Percentiles rank a stretch among this genome's conserved stretches.
Evolutionary conservation across 2,888 invertebrate genomes (phyloP).

Genomic region (Enchytraeus crypticus): DNA sequence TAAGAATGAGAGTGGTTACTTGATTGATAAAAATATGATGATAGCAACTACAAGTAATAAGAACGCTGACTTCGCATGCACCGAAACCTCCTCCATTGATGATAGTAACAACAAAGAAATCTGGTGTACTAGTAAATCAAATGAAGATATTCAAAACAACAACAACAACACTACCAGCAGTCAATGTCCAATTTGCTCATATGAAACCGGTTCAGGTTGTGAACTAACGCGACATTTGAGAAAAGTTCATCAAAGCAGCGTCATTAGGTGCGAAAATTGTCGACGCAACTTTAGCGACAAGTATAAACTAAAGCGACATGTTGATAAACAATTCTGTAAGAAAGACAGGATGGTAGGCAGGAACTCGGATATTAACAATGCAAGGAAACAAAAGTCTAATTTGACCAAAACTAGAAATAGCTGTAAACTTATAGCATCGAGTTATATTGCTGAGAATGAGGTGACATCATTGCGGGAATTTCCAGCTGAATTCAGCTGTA

Average conservation of each 20-base stretch:
- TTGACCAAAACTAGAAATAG: too few relatives aligned
- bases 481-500: slow-evolving; percentile 9
- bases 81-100: too few relatives aligned
- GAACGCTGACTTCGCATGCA: too few relatives aligned
- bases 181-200: slow-evolving; percentile 18
- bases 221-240: slow-evolving; percentile 20
- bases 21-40: too few relatives aligned
- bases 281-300: slow-evolving; percentile 17
- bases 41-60: too few relatives aligned
- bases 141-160: too few relatives aligned
- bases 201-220: slow-evolving; percentile 1
- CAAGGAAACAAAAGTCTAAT: too few relatives aligned
- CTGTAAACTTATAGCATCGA: too few relatives aligned
- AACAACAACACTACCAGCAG: not conserved
- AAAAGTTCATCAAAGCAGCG: slow-evolving; percentile 13
- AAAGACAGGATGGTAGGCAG: not conserved
- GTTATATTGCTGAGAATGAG: not conserved
- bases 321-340: slow-evolving; percentile 3
- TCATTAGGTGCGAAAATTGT: slow-evolving; percentile 13
- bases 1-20: too few relatives aligned
- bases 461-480: not conserved
- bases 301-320: slow-evolving; percentile 21
- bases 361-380: not conserved
- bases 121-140: too few relatives aligned
- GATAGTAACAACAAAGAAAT: too few relatives aligned